These are phyloP conservation scores for Trididemnum miniatum DNA, from an alignment of 23 tunicate genomes.

Conservation along the genomic window DNA sequence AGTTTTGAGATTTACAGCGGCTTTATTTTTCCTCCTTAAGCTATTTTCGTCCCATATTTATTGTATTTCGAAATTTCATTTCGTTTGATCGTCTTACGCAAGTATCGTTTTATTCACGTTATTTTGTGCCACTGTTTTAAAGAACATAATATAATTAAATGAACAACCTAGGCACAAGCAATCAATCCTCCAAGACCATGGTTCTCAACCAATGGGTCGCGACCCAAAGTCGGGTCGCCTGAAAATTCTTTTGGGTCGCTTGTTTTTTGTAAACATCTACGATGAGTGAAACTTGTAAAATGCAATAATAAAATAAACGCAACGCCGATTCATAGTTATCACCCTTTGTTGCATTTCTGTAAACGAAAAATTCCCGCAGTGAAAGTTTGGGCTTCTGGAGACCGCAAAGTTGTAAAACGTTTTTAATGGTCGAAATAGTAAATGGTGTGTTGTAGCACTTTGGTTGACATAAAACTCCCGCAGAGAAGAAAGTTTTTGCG, in stretches of 20 bases:
- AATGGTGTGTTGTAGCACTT: slow-evolving; percentile 3
- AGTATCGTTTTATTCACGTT: no score
- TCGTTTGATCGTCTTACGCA: no score
- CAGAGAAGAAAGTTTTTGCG: slow-evolving; percentile 4
- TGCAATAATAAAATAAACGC: background rate
- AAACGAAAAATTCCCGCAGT: slow-evolving; percentile 16
- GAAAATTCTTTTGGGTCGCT: slow-evolving; percentile 2
- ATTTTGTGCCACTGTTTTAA: no score
- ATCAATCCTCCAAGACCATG: no score
- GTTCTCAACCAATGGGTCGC: background rate
- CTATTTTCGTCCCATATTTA: no score
- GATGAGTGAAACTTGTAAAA: slow-evolving; percentile 8
- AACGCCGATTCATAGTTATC: slow-evolving; percentile 7
- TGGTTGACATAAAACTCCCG: slow-evolving; percentile 5
- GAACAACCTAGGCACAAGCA: no score
- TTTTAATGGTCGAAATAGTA: slow-evolving; percentile 15
- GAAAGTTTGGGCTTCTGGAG: background rate
- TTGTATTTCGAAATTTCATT: no score
- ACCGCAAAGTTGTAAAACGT: slow-evolving; percentile 6
- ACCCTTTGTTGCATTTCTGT: background rate
- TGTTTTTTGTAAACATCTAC: slow-evolving; percentile 16
- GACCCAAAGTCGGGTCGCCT: no score
- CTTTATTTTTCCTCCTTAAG: no score
- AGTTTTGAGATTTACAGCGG: no score
- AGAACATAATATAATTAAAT: no score